A percentile compares a stretch with the other conserved stretches of the same genome.
phyloP scores from a whole-genome alignment of 2,113 vertebrate genomes.

The Albula goreensis region DNA sequence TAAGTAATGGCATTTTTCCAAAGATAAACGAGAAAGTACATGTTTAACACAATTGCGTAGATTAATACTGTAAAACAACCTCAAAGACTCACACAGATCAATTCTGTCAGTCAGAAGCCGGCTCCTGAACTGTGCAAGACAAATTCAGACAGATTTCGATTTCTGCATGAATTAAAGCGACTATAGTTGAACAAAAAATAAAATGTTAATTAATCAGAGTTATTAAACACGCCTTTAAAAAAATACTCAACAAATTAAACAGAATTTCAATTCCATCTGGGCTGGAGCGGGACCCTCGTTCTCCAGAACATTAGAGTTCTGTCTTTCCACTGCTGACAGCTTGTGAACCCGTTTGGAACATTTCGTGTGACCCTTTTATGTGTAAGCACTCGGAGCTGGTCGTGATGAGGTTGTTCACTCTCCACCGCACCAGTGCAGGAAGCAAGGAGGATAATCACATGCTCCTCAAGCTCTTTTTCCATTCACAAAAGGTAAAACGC shows the following conservation, averaged over 20 bases:
- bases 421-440: neutral
- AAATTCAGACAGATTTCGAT: too few relatives aligned
- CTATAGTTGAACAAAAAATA: too few relatives aligned
- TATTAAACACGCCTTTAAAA: too few relatives aligned
- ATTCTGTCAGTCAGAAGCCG: neutral
- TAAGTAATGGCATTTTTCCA: neutral
- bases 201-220: too few relatives aligned
- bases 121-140: too few relatives aligned
- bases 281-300: too few relatives aligned
- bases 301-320: neutral
- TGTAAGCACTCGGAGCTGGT: neutral
- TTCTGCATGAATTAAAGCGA: too few relatives aligned
- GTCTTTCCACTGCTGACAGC: neutral
- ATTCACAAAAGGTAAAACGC: neutral
- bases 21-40: neutral
- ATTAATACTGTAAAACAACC: neutral
- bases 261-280: too few relatives aligned
- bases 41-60: neutral
- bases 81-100: too few relatives aligned
- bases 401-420: neutral
- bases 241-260: too few relatives aligned
- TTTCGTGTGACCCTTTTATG: neutral
- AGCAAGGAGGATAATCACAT: neutral
- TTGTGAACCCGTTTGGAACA: neutral
- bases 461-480: neutral